Conservation (phyloP, 2,888 invertebrate genomes). For the Barypeithes pellucidus region DNA sequence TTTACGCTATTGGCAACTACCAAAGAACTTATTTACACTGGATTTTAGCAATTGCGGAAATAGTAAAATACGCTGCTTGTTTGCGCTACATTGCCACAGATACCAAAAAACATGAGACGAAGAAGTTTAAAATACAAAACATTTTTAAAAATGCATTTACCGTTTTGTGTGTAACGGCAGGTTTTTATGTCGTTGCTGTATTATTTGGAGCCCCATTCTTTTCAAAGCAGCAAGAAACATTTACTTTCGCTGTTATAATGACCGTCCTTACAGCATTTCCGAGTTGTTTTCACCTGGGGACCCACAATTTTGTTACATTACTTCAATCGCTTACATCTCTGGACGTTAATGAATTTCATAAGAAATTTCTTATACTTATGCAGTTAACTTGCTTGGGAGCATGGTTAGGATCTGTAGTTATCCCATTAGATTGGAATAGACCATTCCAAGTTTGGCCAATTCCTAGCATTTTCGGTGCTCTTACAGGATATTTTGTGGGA, state of each 20-base stretch:
- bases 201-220: conserved; percentile 81
- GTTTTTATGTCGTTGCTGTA: conserved; percentile 77
- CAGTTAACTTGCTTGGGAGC: conserved; percentile 80
- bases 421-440: conserved; percentile 93
- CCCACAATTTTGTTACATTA: conserved; percentile 74
- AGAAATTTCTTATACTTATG: conserved; percentile 75
- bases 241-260: conserved; percentile 77
- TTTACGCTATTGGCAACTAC: conserved; percentile 77
- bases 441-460: conserved; percentile 91
- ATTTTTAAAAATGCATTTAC: conserved; percentile 72
- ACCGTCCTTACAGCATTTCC: conserved; percentile 78
- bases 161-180: conserved; percentile 70
- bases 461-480: conserved; percentile 80
- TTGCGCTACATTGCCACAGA: conserved; percentile 50
- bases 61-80: conserved; percentile 70
- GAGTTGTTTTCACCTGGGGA: conserved; percentile 76
- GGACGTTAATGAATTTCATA: conserved; percentile 72
- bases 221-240: conserved; percentile 78
- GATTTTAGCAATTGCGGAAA: conserved; percentile 70
- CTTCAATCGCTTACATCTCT: conserved; percentile 73
- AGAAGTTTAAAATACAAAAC: conserved; percentile 53
- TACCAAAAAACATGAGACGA: conserved; percentile 65
- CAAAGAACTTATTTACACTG: conserved; percentile 66
- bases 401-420: conserved; percentile 88
- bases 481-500: conserved; percentile 74